phyloP scores from a whole-genome alignment of 2,888 invertebrate species.

The Empis stercorea region DNA sequence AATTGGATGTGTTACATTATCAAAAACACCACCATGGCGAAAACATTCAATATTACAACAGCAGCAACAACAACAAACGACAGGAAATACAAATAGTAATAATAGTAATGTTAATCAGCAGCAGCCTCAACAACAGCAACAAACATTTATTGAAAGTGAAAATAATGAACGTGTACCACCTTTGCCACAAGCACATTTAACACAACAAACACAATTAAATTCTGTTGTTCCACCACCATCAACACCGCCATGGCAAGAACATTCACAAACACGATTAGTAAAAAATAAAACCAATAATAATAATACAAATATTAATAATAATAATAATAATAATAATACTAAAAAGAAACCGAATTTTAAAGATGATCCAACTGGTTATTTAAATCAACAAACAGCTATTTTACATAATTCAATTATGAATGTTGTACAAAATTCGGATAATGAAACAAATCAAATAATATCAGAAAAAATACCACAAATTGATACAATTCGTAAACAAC shows the following conservation, averaged over 20 bases:
- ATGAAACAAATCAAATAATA: not conserved
- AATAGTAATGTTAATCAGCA: not conserved
- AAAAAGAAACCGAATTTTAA: slow-evolving; percentile 61
- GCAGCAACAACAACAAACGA: slow-evolving; percentile 2
- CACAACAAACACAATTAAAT: slow-evolving; percentile 6
- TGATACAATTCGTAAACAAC: no score
- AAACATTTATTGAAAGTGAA: slow-evolving; percentile 15
- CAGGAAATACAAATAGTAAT: not conserved
- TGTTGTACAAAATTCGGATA: slow-evolving; percentile 33
- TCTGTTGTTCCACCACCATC: slow-evolving; percentile 1
- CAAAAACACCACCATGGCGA: slow-evolving; percentile 22
- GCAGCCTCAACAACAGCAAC: not conserved
- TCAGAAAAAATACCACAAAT: no score
- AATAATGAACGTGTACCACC: slow-evolving; percentile 21
- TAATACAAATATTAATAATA: not conserved
- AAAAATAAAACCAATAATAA: slow-evolving; percentile 3
- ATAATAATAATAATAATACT: slow-evolving; percentile 8
- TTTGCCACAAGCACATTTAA: slow-evolving; percentile 18
- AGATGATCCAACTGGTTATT: slow-evolving; percentile 82
- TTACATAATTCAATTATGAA: slow-evolving; percentile 67
- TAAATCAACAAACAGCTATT: slow-evolving; percentile 80
- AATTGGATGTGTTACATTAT: slow-evolving; percentile 17
- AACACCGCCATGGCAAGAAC: slow-evolving; percentile 14
- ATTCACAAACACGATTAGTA: slow-evolving; percentile 4
- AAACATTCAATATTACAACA: slow-evolving; percentile 14